Evolutionary conservation across 2,797 vertebrate species (phyloP).

Genomic region (Loris lydekkerianus): DNA sequence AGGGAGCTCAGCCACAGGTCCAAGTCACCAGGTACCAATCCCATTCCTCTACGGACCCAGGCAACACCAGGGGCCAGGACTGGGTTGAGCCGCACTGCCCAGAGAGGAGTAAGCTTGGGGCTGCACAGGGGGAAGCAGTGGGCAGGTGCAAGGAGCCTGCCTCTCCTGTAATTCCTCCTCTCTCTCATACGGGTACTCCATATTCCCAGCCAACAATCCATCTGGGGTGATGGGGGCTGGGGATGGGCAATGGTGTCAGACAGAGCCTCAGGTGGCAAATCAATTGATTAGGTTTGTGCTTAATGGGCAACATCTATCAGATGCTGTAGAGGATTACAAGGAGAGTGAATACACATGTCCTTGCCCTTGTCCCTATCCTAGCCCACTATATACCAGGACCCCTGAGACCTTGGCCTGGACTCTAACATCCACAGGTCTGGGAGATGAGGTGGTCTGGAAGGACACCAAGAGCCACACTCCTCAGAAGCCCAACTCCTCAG

Average conservation of each 20-base stretch:
- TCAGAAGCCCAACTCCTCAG: not conserved
- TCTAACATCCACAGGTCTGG: not conserved
- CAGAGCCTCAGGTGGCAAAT: constrained; percentile 74
- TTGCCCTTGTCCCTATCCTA: not conserved
- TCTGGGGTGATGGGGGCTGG: not conserved
- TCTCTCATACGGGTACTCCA: not conserved
- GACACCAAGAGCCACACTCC: not conserved
- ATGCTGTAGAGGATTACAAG: not conserved
- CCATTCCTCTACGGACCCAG: not conserved
- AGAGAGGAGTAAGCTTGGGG: not conserved
- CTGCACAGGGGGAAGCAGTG: not conserved
- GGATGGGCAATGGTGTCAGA: constrained; percentile 58
- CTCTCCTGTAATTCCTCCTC: not conserved
- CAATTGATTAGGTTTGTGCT: constrained; percentile 69
- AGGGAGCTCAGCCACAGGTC: not conserved
- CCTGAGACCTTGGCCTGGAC: not conserved
- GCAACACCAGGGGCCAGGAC: not conserved
- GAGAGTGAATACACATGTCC: not conserved
- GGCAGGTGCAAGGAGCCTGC: not conserved
- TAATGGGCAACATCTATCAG: constrained; percentile 77
- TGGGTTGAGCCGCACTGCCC: not conserved
- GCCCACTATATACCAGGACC: not conserved
- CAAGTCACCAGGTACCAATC: not conserved
- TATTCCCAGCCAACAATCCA: constrained; percentile 62
- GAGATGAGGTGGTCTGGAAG: not conserved